Base-by-base conservation (phyloP, 2,113 vertebrate genomes). In the Sylvilagus bachmani region DNA sequence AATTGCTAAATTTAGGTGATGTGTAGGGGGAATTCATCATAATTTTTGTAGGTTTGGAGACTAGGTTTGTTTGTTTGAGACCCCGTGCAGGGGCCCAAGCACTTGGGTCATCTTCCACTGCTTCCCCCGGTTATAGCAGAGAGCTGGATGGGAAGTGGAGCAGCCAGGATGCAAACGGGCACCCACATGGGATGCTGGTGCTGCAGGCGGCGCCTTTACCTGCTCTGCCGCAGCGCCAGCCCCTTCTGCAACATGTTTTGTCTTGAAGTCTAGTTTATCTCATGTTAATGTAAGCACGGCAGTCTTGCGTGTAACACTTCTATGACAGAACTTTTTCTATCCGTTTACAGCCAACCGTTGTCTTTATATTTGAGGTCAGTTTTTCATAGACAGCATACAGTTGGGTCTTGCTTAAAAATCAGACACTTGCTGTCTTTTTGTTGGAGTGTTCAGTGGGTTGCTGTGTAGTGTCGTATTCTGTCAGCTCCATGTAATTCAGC, bases 221-320 rank as follows among this genome's bases (percentile, higher is more conserved):
- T 44, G 44, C 44, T 44, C 8, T 44, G 44, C 6, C 44, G 8
- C 44, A 44, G 44, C 7, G 44, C 44, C 44, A 1, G 44, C 44
- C 44, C 44, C 44, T 82, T 25, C 78, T 36, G n/a, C 90, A n/a
- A 64, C 25, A 31, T 22, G 71, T 77, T 84, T 69, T 38, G 17
- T 85, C 69, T 69, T 85, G 31, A 85, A 84, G n/a, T 53, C 55
- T 62, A 24, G 31, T 94, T 94, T 70, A 70, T 67, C 33, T 55
- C 10, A 38, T 27, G 51, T 77, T 69, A 69, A 33, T 77, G 67
- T 33, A 89, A 77, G 21, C 36, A 27, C 70, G 69, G 16, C 36
- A 69, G 36, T 31, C 36, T 69, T 78, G 58, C 19, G 25, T 58
- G 55, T 58, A 58, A 14, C 19, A 17, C 55, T 58, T 58, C 14